phyloP scores from a whole-genome alignment of 2,113 vertebrate genomes.

The Pseudopipra pipra region DNA sequence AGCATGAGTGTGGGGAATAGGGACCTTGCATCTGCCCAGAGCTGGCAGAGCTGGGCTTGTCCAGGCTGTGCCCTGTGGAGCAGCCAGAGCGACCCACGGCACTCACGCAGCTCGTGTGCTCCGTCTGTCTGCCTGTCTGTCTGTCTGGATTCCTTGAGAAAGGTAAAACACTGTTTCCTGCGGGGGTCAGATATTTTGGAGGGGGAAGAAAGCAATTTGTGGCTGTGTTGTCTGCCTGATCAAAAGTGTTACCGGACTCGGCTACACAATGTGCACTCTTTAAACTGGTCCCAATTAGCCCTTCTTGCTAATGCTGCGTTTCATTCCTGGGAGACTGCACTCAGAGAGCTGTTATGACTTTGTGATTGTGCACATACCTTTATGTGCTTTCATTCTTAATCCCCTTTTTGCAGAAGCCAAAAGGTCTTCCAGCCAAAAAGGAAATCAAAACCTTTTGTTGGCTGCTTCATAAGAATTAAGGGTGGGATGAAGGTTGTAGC shows the following conservation, averaged over 20 bases:
- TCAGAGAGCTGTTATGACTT: conserved; percentile 69
- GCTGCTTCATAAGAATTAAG: conserved; percentile 71
- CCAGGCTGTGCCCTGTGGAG: neutral
- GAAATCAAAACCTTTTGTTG: conserved; percentile 77
- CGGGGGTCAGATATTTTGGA: conserved; percentile 56
- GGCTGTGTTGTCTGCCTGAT: conserved; percentile 70
- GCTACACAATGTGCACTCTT: conserved; percentile 65
- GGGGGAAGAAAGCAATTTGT: conserved; percentile 66
- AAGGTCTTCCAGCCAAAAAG: conserved; percentile 76
- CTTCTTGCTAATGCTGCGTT: conserved; percentile 61
- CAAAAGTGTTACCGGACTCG: conserved; percentile 67
- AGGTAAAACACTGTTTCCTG: conserved; percentile 48
- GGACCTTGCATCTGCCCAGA: neutral
- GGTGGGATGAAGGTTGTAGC: conserved; percentile 73
- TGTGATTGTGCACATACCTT: conserved; percentile 74
- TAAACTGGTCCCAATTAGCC: conserved; percentile 68
- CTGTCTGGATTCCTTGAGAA: conserved; percentile 33
- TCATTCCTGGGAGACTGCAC: conserved; percentile 72
- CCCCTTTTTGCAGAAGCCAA: conserved; percentile 74
- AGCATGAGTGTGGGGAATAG: accelerated
- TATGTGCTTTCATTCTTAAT: conserved; percentile 74
- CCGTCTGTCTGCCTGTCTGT: neutral
- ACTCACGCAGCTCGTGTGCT: neutral
- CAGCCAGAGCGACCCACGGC: neutral
- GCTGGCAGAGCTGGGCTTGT: neutral